These are phyloP conservation scores for Chrysotoxum bicinctum DNA, from an alignment of 2,888 invertebrate species.

Conservation along the genomic window DNA sequence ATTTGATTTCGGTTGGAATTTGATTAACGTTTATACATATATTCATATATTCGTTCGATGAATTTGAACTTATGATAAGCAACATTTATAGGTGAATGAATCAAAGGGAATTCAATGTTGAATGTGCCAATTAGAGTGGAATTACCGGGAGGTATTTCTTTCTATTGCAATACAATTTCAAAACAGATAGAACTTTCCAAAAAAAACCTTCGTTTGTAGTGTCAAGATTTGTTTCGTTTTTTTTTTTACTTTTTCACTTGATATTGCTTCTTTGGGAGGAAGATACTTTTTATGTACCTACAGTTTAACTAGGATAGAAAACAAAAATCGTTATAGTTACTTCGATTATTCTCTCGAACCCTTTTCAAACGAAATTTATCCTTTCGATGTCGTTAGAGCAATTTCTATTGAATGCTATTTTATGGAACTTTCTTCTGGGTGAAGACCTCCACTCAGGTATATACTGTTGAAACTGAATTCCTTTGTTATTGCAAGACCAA, in stretches of 20 bases:
- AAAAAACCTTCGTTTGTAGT: neutral
- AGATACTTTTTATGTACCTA: neutral
- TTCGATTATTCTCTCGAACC: neutral
- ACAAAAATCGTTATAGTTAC: neutral
- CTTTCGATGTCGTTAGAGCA: neutral
- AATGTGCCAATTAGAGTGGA: neutral
- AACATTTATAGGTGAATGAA: neutral
- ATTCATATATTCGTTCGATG: no score
- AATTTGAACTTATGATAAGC: neutral
- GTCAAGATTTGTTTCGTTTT: no score
- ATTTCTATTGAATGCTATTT: conserved; percentile 14
- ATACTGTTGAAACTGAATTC: neutral
- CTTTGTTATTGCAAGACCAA: conserved; percentile 14
- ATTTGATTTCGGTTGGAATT: neutral
- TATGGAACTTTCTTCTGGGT: neutral
- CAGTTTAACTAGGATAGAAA: neutral
- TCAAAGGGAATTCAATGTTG: neutral
- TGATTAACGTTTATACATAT: neutral
- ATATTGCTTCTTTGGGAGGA: neutral
- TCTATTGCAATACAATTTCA: neutral
- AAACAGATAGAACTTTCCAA: neutral
- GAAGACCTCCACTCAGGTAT: neutral
- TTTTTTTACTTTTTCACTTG: neutral
- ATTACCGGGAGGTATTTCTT: neutral
- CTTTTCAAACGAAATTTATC: neutral